phyloP scores from a whole-genome alignment of 2,797 vertebrate genomes.

The Diglossa cyanea region DNA sequence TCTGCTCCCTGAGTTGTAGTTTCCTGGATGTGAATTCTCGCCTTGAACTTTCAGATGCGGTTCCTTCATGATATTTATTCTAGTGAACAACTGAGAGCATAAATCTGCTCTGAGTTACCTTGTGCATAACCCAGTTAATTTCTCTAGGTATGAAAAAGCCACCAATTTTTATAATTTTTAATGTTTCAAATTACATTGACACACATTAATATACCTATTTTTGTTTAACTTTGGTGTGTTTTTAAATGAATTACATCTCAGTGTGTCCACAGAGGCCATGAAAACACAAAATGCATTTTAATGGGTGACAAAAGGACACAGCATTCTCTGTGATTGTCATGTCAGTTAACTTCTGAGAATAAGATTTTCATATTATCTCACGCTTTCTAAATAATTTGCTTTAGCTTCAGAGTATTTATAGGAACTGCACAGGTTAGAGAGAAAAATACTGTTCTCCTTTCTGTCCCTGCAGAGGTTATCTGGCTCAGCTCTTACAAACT shows the following conservation, averaged over 20 bases:
- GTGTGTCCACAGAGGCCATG: not conserved
- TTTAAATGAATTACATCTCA: not conserved
- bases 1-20: not conserved
- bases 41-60: not conserved
- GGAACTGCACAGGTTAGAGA: not conserved
- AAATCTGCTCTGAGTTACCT: not conserved
- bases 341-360: not conserved
- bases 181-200: not conserved
- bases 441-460: not conserved
- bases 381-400: not conserved
- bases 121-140: not conserved
- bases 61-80: not conserved
- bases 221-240: not conserved
- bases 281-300: not conserved
- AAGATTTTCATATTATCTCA: not conserved
- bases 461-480: conserved; percentile 11
- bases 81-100: not conserved
- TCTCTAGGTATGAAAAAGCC: not conserved
- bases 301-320: not conserved
- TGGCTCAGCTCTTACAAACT: not conserved
- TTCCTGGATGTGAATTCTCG: not conserved
- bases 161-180: not conserved
- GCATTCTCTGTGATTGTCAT: not conserved
- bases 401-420: not conserved
- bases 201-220: not conserved